Conservation (phyloP, 2,797 vertebrate species). For the Molothrus ater region DNA sequence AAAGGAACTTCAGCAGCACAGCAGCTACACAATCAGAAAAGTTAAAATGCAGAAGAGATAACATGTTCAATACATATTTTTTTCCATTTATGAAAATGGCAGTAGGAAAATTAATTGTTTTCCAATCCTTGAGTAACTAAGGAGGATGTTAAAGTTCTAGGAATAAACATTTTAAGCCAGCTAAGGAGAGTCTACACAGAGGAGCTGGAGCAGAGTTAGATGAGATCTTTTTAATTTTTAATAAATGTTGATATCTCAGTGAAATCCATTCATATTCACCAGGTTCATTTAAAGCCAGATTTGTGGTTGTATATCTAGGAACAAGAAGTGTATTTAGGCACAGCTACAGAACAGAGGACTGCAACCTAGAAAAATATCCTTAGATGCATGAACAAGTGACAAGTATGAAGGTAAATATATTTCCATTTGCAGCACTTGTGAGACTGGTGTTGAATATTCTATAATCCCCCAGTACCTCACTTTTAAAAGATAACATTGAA, state of each 20-base stretch:
- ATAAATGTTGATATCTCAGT: not conserved
- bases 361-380: not conserved
- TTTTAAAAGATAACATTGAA: not conserved
- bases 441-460: not conserved
- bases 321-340: not conserved
- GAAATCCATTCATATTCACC: conserved; percentile 19
- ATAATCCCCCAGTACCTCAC: not conserved
- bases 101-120: not conserved
- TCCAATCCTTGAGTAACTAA: not conserved
- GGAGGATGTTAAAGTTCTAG: not conserved
- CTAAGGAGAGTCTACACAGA: not conserved
- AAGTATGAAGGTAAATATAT: not conserved
- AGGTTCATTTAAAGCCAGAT: not conserved
- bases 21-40: not conserved
- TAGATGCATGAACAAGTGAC: not conserved
- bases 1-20: not conserved
- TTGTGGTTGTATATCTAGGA: not conserved
- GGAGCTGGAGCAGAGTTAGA: not conserved
- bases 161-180: conserved; percentile 18
- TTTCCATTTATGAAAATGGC: not conserved
- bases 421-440: not conserved
- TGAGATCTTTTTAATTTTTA: conserved; percentile 26
- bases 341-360: not conserved
- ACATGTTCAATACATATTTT: not conserved
- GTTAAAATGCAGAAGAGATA: not conserved